Evolutionary conservation across 2,888 invertebrate species (phyloP).

Genomic region (Byasa hedistus): DNA sequence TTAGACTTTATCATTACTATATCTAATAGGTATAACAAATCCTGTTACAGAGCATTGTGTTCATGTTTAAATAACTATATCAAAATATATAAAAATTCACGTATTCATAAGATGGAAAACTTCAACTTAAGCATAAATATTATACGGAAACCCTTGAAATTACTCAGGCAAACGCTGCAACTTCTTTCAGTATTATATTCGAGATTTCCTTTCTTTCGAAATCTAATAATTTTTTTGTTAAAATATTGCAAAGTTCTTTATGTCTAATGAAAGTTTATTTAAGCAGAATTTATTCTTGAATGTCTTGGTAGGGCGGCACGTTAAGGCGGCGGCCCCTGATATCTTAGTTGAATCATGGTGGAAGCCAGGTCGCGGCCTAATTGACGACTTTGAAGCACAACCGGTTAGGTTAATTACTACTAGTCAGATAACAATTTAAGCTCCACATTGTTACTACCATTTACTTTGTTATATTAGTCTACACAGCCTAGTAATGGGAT

Average conservation of each 20-base stretch:
- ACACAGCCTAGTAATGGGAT: neutral
- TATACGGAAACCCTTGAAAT: no score
- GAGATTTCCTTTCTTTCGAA: no score
- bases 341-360: slow-evolving; percentile 16
- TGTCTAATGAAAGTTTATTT: neutral
- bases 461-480: neutral
- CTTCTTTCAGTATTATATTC: no score
- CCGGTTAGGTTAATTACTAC: slow-evolving; percentile 16
- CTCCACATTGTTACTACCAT: neutral
- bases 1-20: no score
- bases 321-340: slow-evolving; percentile 7
- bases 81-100: no score
- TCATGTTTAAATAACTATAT: no score
- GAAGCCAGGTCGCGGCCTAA: slow-evolving; percentile 18
- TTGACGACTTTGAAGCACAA: slow-evolving; percentile 13
- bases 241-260: neutral
- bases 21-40: no score
- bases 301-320: slow-evolving; percentile 1
- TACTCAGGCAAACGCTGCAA: no score
- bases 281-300: slow-evolving; percentile 1
- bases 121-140: no score
- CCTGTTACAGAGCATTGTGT: no score
- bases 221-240: no score
- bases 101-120: no score
- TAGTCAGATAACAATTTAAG: slow-evolving; percentile 18